Evolutionary conservation across 2,113 vertebrate genomes (phyloP), one percentile per base, ranked within the genome.

Genomic region (Mastomys coucha): DNA sequence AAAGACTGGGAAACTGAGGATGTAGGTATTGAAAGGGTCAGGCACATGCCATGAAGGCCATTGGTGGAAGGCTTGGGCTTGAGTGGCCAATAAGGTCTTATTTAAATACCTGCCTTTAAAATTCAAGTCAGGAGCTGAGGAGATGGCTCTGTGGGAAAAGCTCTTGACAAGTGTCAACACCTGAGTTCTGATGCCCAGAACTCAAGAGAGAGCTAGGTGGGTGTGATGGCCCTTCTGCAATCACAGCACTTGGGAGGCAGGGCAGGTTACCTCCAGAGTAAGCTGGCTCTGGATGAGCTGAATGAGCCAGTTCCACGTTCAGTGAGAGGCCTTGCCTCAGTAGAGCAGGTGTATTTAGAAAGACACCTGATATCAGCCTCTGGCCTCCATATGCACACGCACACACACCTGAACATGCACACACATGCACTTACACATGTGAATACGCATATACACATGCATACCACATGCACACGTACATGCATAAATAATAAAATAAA

Each of bases 401-500:
- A 42, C 33, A 36, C n/a, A n/a, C n/a, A n/a, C n/a, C n/a, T n/a
- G n/a, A n/a, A n/a, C n/a, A n/a, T n/a, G n/a, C n/a, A n/a, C n/a
- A n/a, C n/a, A n/a, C n/a, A n/a, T n/a, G n/a, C n/a, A n/a, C n/a
- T n/a, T n/a, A n/a, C n/a, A n/a, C n/a, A n/a, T n/a, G n/a, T n/a
- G n/a, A n/a, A n/a, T n/a, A n/a, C n/a, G n/a, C n/a, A n/a, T n/a
- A n/a, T n/a, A n/a, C n/a, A n/a, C n/a, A n/a, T n/a, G n/a, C n/a
- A n/a, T n/a, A n/a, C n/a, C n/a, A n/a, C n/a, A n/a, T n/a, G n/a
- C 3, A 19, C 42, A 31, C 24, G 6, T 14, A 31, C 45, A 1
- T 14, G 5, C 76, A 80, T 45, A 78, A 80, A 26, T 26, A n/a
- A n/a, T n/a, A n/a, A n/a, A 80, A 80, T 56, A 63, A 42, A 86